A percentile compares a stretch with the other conserved stretches of the same genome.
Conservation (phyloP, 1,140 invertebrate genomes). For the Drosophila paulistorum region DNA sequence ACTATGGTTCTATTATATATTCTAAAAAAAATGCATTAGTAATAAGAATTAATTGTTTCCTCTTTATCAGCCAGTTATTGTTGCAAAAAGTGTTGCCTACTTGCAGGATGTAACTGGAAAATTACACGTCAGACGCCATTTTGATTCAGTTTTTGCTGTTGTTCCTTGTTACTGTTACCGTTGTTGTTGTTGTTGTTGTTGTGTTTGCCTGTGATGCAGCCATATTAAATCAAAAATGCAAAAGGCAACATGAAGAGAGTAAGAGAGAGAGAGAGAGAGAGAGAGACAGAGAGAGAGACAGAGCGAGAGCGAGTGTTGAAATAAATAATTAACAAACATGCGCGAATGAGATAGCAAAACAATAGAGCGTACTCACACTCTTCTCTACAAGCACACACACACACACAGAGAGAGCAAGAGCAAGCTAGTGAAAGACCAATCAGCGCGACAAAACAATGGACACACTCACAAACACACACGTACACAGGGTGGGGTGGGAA, state of each 20-base stretch:
- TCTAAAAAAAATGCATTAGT: background rate
- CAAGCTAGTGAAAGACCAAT: conserved; percentile 72
- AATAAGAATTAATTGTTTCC: background rate
- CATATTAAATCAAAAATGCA: conserved; percentile 69
- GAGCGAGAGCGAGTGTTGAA: conserved; percentile 52
- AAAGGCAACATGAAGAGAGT: conserved; percentile 26
- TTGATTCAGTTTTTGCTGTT: conserved; percentile 32
- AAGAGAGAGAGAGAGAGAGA: no score
- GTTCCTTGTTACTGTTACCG: conserved; percentile 12
- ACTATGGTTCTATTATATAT: no score
- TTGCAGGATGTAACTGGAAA: conserved; percentile 14
- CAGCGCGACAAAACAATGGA: conserved; percentile 79
- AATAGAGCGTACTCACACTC: conserved; percentile 41
- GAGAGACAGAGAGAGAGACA: background rate
- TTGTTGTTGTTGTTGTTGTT: background rate
- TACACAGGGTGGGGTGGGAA: conserved; percentile 8
- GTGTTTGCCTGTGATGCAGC: conserved; percentile 30
- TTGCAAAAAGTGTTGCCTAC: conserved; percentile 35
- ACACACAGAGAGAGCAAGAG: conserved; percentile 32
- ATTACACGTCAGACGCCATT: conserved; percentile 39
- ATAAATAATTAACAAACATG: conserved; percentile 73
- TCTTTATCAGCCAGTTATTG: background rate
- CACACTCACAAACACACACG: conserved; percentile 39
- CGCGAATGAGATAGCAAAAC: conserved; percentile 50
- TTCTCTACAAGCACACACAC: conserved; percentile 19